Percentiles rank a stretch among this genome's conserved stretches.
These are phyloP conservation scores for Drosophila nikananu DNA, from an alignment of 1,140 invertebrate genomes.

Conservation along the genomic window DNA sequence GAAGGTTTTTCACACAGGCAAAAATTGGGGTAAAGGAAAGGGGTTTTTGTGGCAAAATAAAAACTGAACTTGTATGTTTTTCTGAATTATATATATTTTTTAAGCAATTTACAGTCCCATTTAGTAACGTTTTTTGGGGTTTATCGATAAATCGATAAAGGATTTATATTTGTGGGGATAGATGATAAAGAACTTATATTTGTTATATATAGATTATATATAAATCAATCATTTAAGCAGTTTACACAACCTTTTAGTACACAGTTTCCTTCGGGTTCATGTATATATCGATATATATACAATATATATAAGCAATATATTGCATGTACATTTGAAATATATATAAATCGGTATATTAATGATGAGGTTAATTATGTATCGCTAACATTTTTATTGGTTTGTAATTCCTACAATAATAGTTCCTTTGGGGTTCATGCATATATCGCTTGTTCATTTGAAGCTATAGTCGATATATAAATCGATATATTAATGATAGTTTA, in stretches of 20 bases:
- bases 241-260: too few species aligned
- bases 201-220: too few species aligned
- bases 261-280: not conserved
- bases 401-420: too few species aligned
- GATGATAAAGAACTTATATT: too few species aligned
- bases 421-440: not conserved
- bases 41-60: not conserved
- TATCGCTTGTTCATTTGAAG: not conserved
- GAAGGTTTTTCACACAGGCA: slow-evolving; percentile 8
- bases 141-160: not conserved
- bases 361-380: too few species aligned
- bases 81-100: not conserved
- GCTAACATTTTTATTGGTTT: too few species aligned
- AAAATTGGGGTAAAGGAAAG: not conserved
- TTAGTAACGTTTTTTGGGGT: too few species aligned
- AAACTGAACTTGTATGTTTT: not conserved
- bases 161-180: not conserved
- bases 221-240: too few species aligned
- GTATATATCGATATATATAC: not conserved
- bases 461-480: not conserved
- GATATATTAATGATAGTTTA: too few species aligned
- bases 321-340: not conserved
- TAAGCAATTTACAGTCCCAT: too few species aligned
- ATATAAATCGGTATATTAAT: not conserved
- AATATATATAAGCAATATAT: too few species aligned